Conservation (phyloP, 2,888 invertebrate species). For the Allophyes oxyacanthae region DNA sequence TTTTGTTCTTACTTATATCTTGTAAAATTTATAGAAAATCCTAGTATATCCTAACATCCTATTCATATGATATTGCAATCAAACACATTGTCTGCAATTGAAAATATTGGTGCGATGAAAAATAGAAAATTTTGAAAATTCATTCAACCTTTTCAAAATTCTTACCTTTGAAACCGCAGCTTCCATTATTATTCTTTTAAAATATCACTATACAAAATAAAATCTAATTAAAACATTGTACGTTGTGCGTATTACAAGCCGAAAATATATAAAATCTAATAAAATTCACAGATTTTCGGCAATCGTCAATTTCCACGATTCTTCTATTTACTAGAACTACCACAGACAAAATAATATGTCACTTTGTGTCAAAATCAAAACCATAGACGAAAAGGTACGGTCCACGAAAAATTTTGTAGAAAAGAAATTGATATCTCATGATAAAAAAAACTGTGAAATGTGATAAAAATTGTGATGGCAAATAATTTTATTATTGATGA, state of each 20-base stretch:
- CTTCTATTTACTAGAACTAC: conserved; percentile 54
- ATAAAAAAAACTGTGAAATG: too few relatives aligned
- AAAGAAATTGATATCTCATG: too few relatives aligned
- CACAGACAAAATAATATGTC: conserved; percentile 35
- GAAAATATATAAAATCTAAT: conserved; percentile 39
- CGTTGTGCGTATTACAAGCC: conserved; percentile 23
- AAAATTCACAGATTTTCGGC: conserved; percentile 52
- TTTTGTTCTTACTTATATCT: too few relatives aligned
- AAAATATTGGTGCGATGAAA: too few relatives aligned
- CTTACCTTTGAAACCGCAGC: conserved; percentile 63
- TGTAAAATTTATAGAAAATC: too few relatives aligned
- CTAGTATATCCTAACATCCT: too few relatives aligned
- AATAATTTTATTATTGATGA: too few relatives aligned
- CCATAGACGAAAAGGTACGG: not conserved
- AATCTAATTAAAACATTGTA: conserved; percentile 55
- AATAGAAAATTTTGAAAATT: conserved; percentile 6
- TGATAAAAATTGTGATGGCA: too few relatives aligned
- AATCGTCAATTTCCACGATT: conserved; percentile 45
- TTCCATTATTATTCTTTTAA: conserved; percentile 58
- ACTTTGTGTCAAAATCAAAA: conserved; percentile 4
- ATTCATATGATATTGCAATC: too few relatives aligned
- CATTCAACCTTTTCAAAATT: not conserved
- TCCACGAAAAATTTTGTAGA: not conserved
- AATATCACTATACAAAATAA: conserved; percentile 35
- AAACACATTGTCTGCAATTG: too few relatives aligned